These are phyloP conservation scores for Cryptoprocta ferox DNA, from an alignment of 2,797 vertebrate species.

Conservation along the genomic window DNA sequence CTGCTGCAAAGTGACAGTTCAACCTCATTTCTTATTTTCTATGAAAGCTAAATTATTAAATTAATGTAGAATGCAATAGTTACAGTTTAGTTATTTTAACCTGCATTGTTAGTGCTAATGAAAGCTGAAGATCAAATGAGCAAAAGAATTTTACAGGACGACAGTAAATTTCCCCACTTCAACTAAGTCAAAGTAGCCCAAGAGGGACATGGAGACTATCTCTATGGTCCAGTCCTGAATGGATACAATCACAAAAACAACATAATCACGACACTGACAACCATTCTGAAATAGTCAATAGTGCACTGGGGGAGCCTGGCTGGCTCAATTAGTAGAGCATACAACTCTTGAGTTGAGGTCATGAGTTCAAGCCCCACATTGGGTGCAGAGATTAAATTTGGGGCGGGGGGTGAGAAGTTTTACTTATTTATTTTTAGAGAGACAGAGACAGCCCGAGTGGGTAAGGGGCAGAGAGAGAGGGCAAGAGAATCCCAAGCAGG, in stretches of 20 bases:
- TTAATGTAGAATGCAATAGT: constrained; percentile 31
- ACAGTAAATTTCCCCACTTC: background rate
- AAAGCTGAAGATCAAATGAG: constrained; percentile 43
- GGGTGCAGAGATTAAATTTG: no score
- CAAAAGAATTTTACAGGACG: background rate
- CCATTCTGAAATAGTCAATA: background rate
- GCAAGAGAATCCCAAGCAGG: no score
- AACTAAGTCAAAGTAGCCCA: background rate
- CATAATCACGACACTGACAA: background rate
- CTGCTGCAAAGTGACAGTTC: constrained; percentile 48
- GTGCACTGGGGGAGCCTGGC: background rate
- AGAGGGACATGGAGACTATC: background rate
- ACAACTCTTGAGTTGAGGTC: no score
- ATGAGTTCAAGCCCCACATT: no score
- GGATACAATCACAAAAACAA: background rate
- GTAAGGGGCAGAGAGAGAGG: no score
- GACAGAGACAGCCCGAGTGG: no score
- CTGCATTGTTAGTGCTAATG: constrained; percentile 2
- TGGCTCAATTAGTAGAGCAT: no score
- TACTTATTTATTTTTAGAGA: no score
- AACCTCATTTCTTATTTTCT: constrained; percentile 44
- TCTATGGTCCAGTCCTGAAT: background rate
- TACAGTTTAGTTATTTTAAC: constrained; percentile 31
- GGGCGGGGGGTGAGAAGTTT: no score
- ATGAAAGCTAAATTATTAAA: constrained; percentile 60